Evolutionary conservation across 2,888 invertebrate genomes (phyloP).

Genomic region (Ennomos fuscantarius): DNA sequence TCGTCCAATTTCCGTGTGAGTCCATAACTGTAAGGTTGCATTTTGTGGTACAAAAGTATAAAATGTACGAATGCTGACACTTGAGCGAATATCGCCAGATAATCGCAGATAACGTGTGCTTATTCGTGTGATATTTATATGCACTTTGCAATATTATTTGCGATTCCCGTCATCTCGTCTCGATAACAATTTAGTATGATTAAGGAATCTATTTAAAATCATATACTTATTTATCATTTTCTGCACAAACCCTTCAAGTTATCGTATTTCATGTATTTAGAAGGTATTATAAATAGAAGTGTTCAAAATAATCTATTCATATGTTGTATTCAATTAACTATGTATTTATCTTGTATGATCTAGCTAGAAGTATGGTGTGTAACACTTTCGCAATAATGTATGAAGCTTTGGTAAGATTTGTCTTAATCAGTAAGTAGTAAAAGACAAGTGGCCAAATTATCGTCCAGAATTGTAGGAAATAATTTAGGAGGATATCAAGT

Average conservation of each 20-base stretch:
- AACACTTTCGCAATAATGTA: slow-evolving; percentile 52
- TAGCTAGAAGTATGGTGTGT: slow-evolving; percentile 39
- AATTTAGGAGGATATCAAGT: slow-evolving; percentile 25
- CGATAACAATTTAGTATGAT: slow-evolving; percentile 20
- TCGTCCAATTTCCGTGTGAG: slow-evolving; percentile 52
- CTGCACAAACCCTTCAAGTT: slow-evolving; percentile 33
- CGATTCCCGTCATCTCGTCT: slow-evolving; percentile 18
- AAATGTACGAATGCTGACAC: slow-evolving; percentile 46
- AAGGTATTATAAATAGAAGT: slow-evolving; percentile 35
- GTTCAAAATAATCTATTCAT: slow-evolving; percentile 34
- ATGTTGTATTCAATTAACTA: slow-evolving; percentile 23
- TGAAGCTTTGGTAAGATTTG: slow-evolving; percentile 57
- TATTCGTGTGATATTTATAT: slow-evolving; percentile 58
- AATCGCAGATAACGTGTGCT: slow-evolving; percentile 56
- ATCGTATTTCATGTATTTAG: slow-evolving; percentile 23
- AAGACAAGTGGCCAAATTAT: slow-evolving; percentile 83
- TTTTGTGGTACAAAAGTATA: slow-evolving; percentile 76
- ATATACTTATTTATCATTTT: slow-evolving; percentile 24
- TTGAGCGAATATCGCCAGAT: slow-evolving; percentile 45
- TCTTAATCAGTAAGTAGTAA: slow-evolving; percentile 63
- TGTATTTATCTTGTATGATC: slow-evolving; percentile 28
- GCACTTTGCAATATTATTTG: slow-evolving; percentile 41
- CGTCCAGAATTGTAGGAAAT: slow-evolving; percentile 64
- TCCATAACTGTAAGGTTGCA: slow-evolving; percentile 65
- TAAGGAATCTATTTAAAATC: slow-evolving; percentile 19